phyloP scores from a whole-genome alignment of 2,113 vertebrate genomes.

The Leuciscus idus region DNA sequence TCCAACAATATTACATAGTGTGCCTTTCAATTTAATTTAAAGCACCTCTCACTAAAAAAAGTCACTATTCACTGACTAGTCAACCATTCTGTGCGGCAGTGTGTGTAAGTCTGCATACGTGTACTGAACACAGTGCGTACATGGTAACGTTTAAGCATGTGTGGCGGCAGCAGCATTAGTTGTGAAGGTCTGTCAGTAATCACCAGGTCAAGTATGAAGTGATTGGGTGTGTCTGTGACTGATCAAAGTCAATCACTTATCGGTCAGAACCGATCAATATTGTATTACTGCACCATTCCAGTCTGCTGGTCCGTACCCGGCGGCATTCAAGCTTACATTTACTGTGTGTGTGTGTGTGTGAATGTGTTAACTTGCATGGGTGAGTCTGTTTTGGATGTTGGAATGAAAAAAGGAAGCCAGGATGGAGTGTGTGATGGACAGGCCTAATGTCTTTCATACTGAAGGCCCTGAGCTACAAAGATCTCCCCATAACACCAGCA shows the following conservation, averaged over 20 bases:
- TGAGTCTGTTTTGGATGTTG: slow-evolving; percentile 48
- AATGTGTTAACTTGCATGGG: slow-evolving; percentile 17
- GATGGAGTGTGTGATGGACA: slow-evolving; percentile 74
- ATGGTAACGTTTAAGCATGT: slow-evolving; percentile 12
- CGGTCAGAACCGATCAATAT: slow-evolving; percentile 65
- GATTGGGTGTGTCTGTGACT: slow-evolving; percentile 59
- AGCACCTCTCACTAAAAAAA: not conserved
- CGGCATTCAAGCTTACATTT: slow-evolving; percentile 65
- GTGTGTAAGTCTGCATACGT: not conserved
- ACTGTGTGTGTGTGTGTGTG: not conserved
- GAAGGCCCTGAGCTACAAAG: slow-evolving; percentile 66
- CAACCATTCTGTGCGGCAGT: too few relatives aligned
- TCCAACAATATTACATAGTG: too few relatives aligned
- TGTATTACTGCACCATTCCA: slow-evolving; percentile 61
- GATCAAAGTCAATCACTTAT: slow-evolving; percentile 69
- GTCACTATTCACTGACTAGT: not conserved
- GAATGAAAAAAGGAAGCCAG: slow-evolving; percentile 66
- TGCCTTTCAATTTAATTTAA: not conserved
- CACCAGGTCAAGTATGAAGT: slow-evolving; percentile 57
- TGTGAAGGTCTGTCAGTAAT: slow-evolving; percentile 31
- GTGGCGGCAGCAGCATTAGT: not conserved
- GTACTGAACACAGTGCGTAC: not conserved
- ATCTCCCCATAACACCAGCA: slow-evolving; percentile 67
- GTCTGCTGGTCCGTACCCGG: slow-evolving; percentile 58
- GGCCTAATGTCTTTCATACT: slow-evolving; percentile 77